phyloP scores from a whole-genome alignment of 2,797 vertebrate species.

The Tenualosa thibaudeaui region DNA sequence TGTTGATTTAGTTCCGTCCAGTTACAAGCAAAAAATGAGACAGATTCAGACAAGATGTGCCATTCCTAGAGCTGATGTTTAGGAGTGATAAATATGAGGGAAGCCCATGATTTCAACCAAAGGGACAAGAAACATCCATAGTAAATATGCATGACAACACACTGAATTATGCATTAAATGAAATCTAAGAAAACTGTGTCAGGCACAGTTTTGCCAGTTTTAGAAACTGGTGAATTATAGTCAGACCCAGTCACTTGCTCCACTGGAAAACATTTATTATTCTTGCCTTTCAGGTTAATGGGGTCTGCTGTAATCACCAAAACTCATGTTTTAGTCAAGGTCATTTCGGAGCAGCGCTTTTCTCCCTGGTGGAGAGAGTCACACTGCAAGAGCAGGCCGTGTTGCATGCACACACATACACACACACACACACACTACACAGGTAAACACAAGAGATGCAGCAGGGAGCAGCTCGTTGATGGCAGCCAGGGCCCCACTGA shows the following conservation, averaged over 20 bases:
- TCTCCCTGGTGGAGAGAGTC: slow-evolving; percentile 10
- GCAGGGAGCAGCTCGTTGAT: slow-evolving; percentile 18
- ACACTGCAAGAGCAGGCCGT: slow-evolving; percentile 36
- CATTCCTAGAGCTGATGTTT: background rate
- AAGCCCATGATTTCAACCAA: background rate
- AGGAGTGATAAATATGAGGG: background rate
- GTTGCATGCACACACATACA: background rate
- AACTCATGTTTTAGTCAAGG: slow-evolving; percentile 6
- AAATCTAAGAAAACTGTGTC: background rate
- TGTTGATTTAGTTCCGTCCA: background rate
- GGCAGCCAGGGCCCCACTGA: background rate
- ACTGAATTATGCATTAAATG: background rate
- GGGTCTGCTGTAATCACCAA: background rate
- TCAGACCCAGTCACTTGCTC: background rate
- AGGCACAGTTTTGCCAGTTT: background rate
- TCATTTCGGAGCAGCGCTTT: background rate
- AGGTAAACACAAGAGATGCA: slow-evolving; percentile 48
- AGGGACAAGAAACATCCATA: background rate
- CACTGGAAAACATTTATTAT: background rate
- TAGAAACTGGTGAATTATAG: background rate
- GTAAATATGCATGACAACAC: background rate
- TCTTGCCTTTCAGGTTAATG: background rate
- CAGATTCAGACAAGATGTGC: background rate
- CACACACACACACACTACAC: background rate
- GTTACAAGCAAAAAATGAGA: background rate